Conservation (phyloP, 2,797 vertebrate genomes). For the Lacerta viridis region DNA sequence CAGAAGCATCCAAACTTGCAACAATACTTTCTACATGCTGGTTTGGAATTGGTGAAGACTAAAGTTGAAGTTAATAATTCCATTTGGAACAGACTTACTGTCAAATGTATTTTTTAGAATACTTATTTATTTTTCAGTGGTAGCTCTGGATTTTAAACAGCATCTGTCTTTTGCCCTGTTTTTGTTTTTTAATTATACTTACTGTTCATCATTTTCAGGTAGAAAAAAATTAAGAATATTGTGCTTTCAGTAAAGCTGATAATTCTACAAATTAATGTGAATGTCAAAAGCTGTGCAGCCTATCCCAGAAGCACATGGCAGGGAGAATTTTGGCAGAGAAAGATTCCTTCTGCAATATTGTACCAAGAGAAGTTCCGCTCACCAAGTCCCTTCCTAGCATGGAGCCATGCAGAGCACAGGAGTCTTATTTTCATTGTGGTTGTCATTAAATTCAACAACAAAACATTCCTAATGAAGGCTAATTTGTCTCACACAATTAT, state of each 20-base stretch:
- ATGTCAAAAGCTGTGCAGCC: not conserved
- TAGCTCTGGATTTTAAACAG: slow-evolving; percentile 29
- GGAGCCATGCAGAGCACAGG: not conserved
- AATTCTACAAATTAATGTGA: not conserved
- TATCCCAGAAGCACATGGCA: not conserved
- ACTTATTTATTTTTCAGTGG: slow-evolving; percentile 29
- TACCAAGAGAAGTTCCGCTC: not conserved
- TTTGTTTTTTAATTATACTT: slow-evolving; percentile 25
- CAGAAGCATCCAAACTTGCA: no score
- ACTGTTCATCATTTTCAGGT: slow-evolving; percentile 23
- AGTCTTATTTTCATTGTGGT: not conserved
- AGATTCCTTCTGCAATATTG: not conserved
- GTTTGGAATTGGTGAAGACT: not conserved
- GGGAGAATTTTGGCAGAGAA: not conserved
- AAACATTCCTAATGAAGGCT: slow-evolving; percentile 25
- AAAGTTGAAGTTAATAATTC: slow-evolving; percentile 31
- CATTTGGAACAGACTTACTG: slow-evolving; percentile 17
- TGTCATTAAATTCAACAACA: slow-evolving; percentile 31
- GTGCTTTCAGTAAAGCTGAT: slow-evolving; percentile 15
- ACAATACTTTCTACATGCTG: no score
- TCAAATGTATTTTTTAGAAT: slow-evolving; percentile 29
- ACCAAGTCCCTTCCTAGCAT: not conserved
- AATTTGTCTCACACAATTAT: not conserved
- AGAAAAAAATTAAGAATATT: slow-evolving; percentile 2
- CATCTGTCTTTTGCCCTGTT: slow-evolving; percentile 12